phyloP scores from a whole-genome alignment of 1,140 invertebrate species.

The Notospermus geniculatus region DNA sequence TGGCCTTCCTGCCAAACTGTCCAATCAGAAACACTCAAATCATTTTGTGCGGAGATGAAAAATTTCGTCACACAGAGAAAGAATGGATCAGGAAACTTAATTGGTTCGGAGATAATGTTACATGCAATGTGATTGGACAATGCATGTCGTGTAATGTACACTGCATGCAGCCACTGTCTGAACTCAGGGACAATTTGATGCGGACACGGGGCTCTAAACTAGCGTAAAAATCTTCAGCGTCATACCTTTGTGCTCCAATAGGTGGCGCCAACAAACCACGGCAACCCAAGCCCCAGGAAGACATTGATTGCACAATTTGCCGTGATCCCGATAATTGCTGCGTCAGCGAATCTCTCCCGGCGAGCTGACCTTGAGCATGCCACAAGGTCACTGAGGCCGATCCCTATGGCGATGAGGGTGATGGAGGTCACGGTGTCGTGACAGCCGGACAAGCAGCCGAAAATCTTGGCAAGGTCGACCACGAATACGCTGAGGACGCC shows the following conservation, averaged over 20 bases:
- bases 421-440: conserved; percentile 66
- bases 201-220: no score
- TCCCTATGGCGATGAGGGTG: conserved; percentile 71
- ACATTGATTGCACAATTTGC: conserved; percentile 64
- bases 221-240: no score
- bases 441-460: conserved; percentile 65
- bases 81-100: no score
- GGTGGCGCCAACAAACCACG: conserved; percentile 65
- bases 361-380: conserved; percentile 57
- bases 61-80: no score
- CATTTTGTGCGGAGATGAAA: no score
- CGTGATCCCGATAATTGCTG: conserved; percentile 60
- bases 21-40: no score
- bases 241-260: conserved; percentile 60
- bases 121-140: no score
- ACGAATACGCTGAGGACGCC: conserved; percentile 65
- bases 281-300: conserved; percentile 66
- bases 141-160: no score
- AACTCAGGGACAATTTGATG: no score
- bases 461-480: conserved; percentile 66
- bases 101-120: no score
- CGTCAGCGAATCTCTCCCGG: conserved; percentile 59
- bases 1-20: no score
- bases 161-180: no score
- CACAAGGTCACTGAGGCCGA: conserved; percentile 69